phyloP scores from a whole-genome alignment of 2,797 vertebrate genomes.

The Chloroceryle inda region DNA sequence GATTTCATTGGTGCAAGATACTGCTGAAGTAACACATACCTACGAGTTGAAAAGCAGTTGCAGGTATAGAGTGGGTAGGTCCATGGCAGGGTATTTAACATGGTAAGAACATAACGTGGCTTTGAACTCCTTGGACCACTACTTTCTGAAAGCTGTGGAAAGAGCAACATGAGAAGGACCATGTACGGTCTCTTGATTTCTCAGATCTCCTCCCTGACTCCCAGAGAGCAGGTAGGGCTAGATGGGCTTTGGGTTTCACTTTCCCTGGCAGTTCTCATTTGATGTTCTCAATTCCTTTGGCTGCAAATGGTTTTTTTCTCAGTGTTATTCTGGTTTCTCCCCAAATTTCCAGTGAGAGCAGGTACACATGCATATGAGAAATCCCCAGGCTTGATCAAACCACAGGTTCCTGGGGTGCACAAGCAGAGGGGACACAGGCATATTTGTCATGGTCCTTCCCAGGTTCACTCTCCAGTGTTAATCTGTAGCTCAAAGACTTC shows the following conservation, averaged over 20 bases:
- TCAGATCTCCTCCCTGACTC: neutral
- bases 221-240: neutral
- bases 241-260: neutral
- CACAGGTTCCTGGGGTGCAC: neutral
- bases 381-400: neutral
- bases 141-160: neutral
- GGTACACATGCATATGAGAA: neutral
- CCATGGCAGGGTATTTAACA: neutral
- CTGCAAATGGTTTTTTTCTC: neutral
- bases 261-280: neutral
- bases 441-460: neutral
- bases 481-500: neutral
- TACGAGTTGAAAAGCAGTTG: neutral
- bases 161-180: neutral
- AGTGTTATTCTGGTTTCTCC: neutral
- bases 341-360: neutral
- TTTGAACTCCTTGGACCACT: neutral
- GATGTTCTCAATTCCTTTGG: neutral
- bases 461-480: neutral
- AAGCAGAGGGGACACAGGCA: neutral
- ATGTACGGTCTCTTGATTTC: neutral
- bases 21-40: neutral
- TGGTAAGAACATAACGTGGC: neutral
- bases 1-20: neutral
- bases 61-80: neutral